Percentiles rank a stretch among this genome's conserved stretches.
phyloP scores from a whole-genome alignment of 2,113 vertebrate genomes.

The human (Homo sapiens) region GRCh38 chr16:54485501-54486000 shows the following conservation, averaged over 20 bases:
- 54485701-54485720: constrained; percentile 6
- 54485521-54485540: too few species aligned
- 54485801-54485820: neutral
- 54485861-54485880: neutral
- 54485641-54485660: too few species aligned
- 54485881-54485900: rapidly evolving
- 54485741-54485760: neutral
- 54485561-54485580: too few species aligned
- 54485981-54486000: too few species aligned
- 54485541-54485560: too few species aligned
- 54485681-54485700: too few species aligned
- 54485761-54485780: neutral
- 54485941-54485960: neutral
- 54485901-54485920: neutral
- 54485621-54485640: too few species aligned
- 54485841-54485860: neutral
- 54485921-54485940: neutral
- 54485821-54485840: neutral
- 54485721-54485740: neutral
- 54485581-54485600: too few species aligned
- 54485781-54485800: neutral
- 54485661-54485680: too few species aligned
- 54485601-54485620: too few species aligned
- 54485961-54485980: neutral
- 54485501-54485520: too few species aligned